A percentile compares a stretch with the other conserved stretches of the same genome.
Evolutionary conservation across 2,888 invertebrate species (phyloP).

Genomic region (Melanostoma mellinum): DNA sequence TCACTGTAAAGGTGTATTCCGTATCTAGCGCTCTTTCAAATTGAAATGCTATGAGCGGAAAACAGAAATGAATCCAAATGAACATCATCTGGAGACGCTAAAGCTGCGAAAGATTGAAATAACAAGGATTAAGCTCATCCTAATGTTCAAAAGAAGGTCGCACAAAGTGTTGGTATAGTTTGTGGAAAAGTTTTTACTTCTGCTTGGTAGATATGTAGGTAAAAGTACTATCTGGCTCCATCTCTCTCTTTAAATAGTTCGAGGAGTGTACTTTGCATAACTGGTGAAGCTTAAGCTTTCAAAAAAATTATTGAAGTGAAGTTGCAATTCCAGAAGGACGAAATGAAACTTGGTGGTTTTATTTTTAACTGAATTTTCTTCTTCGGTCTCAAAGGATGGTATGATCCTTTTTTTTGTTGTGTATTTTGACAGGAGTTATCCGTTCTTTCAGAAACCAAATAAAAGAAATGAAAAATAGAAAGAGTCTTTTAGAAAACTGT

Average conservation of each 20-base stretch:
- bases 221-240: too few species aligned
- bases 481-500: slow-evolving; percentile 29
- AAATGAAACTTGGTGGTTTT: too few species aligned
- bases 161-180: neutral
- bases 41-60: slow-evolving; percentile 45
- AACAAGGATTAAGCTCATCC: slow-evolving; percentile 46
- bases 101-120: slow-evolving; percentile 43
- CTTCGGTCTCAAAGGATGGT: neutral
- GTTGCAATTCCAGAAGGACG: too few species aligned
- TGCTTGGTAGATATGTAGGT: too few species aligned
- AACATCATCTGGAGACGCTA: slow-evolving; percentile 37
- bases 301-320: too few species aligned
- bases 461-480: slow-evolving; percentile 20
- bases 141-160: neutral
- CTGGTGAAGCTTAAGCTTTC: too few species aligned
- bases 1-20: neutral
- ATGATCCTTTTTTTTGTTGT: neutral
- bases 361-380: too few species aligned
- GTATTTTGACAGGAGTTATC: slow-evolving; percentile 1
- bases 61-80: slow-evolving; percentile 44
- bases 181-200: neutral
- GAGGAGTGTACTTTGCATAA: too few species aligned
- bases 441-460: neutral
- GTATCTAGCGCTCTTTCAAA: slow-evolving; percentile 12
- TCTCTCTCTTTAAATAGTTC: too few species aligned